Evolutionary conservation across 1,140 invertebrate genomes (phyloP), one percentile per base, ranked within the genome.

Genomic region (Anoplophora glabripennis): DNA sequence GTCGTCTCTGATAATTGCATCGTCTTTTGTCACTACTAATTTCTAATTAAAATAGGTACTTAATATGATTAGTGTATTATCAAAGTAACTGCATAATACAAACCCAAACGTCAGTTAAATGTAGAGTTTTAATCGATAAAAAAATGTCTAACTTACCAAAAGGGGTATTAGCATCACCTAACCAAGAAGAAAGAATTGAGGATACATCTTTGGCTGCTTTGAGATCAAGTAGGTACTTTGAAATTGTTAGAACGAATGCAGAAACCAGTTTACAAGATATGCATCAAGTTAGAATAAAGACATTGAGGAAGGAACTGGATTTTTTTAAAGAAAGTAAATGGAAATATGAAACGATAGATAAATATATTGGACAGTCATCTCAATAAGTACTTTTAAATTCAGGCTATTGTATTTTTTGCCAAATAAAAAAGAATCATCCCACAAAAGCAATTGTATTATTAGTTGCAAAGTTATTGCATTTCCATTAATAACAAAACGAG

Each of bases 271-370:
- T 72, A 52, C 67, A 68, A 45, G 78, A 79, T 46, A 71, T 75
- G 12, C 77, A 78, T 64, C 67, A 75, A 56, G 76, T 75, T 60
- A 56, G 76, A 42, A 63, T 78, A 35, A 77, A 76, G 58, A 63
- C 66, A 14, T 56, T 79, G 12, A 64, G 76, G 9, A 79, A 77
- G 65, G 71, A 78, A 67, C 56, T 79, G 11, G 77, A 79, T 38
- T 74, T 76, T 62, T 58, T 78, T 21, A 71, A 76, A 56, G 72
- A 73, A 54, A 78, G 76, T 12, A 72, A 76, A 45, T 79, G 77
- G 78, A 78, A 76, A 53, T 79, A 78, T 68, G 69, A 72, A 40
- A 64, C 74, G 7, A 75, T 78, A 57, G 78, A 79, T 51, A 77
- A 77, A 59, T 78, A 73, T 55, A 77, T 79, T 48, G 78, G 78